Evolutionary conservation across 2,888 invertebrate genomes (phyloP), one percentile per base, ranked within the genome.

Genomic region (Parthenolecanium corni): DNA sequence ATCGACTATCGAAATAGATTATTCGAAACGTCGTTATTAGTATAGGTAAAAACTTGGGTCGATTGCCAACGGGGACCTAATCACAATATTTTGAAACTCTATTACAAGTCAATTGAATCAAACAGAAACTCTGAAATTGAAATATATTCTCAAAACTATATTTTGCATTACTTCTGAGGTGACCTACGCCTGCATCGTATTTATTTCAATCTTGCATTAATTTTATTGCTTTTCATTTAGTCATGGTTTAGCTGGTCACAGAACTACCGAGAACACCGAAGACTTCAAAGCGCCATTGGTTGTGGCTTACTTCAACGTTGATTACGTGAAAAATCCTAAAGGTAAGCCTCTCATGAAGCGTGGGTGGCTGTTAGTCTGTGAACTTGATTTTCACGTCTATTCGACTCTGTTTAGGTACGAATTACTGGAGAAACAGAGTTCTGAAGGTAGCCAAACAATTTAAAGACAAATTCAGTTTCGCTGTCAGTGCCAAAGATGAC

Each of bases 361-460:
- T 2, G 51, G 20, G 6, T 47, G 3, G 21, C 12, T 47, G 18
- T 20, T 11, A 47, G 21, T n/a, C 18, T 38, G 1, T 14, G 16
- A 51, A 51, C 21, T 21, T 51, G n/a, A 1, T 23, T 12, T 14
- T 51, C 23, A 51, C 11, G 5, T 21, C 14, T 24, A 64, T 42
- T 31, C 21, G n/a, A n/a, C n/a, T n/a, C n/a, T n/a, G n/a, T 68
- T 36, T 64, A 77, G 77, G 93, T 53, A 95, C 96, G 58, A 96
- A 98, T 78, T 98, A 98, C 79, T 98, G 97, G 96, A 86, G 95
- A 71, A 96, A 96, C 77, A 84, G 96, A 68, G 84, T 96, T 56
- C 81, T 96, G 70, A 96, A 96, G 78, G 85, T 89, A 12, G 89
- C 86, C 65, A 82, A 89, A 72, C 80, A 83, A 67, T 78, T 81